Conservation (phyloP, 2,113 vertebrate genomes). For the Columba janthina region DNA sequence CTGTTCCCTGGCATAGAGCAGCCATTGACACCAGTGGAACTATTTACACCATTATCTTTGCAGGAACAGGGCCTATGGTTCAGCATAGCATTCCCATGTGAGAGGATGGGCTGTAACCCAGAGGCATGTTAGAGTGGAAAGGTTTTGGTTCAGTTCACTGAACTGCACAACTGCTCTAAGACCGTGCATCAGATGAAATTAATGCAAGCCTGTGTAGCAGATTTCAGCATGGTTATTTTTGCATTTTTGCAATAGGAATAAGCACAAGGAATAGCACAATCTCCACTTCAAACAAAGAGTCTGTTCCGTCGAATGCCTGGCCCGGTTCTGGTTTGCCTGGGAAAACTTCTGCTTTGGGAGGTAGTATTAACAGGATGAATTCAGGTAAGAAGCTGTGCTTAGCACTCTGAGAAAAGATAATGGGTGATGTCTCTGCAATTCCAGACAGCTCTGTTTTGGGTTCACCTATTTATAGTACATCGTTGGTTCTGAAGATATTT, state of each 20-base stretch:
- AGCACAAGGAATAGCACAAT: conserved; percentile 82
- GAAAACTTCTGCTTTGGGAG: conserved; percentile 70
- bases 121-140: not conserved
- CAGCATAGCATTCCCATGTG: fast-evolving
- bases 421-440: not conserved
- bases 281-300: conserved; percentile 82
- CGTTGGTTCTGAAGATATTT: not conserved
- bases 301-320: conserved; percentile 79
- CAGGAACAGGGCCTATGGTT: not conserved
- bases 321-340: conserved; percentile 79
- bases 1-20: not conserved
- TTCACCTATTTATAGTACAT: not conserved
- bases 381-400: conserved; percentile 77
- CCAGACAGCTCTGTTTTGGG: not conserved
- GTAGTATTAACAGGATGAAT: conserved; percentile 79
- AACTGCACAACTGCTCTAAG: not conserved
- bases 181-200: not conserved
- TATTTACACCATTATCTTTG: not conserved
- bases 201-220: not conserved
- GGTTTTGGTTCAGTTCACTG: not conserved
- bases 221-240: not conserved
- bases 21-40: not conserved
- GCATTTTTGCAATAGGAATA: conserved; percentile 78
- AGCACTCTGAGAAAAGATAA: not conserved
- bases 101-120: not conserved